Conservation (phyloP, 2,113 vertebrate species). For the Podiceps cristatus region DNA sequence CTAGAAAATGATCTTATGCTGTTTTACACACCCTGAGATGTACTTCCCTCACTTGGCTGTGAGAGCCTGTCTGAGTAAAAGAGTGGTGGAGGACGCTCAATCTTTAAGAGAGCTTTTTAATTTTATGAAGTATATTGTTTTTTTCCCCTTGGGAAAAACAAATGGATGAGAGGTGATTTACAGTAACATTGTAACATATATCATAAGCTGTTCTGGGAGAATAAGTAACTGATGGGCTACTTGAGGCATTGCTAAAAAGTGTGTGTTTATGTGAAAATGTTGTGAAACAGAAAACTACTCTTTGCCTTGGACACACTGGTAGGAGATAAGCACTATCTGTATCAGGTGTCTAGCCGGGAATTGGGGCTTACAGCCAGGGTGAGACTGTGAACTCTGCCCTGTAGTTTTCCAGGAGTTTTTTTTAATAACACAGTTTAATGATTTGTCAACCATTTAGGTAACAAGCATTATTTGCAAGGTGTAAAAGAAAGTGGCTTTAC, state of each 20-base stretch:
- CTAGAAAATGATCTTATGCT: background rate
- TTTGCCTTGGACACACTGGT: background rate
- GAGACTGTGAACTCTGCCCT: background rate
- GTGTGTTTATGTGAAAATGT: background rate
- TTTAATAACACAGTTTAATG: background rate
- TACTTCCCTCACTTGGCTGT: background rate
- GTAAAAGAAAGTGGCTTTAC: background rate
- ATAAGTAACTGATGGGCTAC: background rate
- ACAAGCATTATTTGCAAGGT: background rate
- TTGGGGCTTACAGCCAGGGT: background rate
- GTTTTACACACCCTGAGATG: background rate
- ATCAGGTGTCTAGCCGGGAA: background rate
- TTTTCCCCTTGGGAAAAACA: background rate
- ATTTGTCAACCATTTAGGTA: background rate
- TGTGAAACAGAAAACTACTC: conserved; percentile 4
- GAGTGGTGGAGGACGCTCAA: background rate
- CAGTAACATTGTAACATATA: background rate
- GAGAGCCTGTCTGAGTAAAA: background rate
- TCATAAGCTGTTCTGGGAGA: background rate
- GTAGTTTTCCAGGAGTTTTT: background rate
- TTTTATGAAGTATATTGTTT: background rate
- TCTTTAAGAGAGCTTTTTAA: background rate
- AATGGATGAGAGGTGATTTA: background rate
- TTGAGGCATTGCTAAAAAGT: background rate
- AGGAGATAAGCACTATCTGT: background rate